Evolutionary conservation across 2,797 vertebrate genomes (phyloP), one percentile per base, ranked within the genome.

Genomic region (Mus minutoides): DNA sequence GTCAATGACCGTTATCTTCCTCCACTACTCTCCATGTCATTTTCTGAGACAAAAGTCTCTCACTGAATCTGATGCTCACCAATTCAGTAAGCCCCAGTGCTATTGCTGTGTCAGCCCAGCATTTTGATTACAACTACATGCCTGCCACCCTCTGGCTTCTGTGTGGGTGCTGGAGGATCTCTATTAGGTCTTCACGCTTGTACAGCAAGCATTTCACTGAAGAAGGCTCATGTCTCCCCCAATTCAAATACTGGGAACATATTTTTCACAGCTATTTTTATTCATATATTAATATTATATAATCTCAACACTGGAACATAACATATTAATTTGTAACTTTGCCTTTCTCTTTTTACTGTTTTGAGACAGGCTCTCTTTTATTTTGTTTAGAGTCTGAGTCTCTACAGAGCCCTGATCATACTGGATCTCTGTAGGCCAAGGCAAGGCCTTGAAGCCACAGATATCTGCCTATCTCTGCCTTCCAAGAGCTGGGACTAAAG

Each of bases 231-330:
- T 29, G 21, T 62, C 37, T 62, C 46, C 37, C 31, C n/a, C 34
- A 58, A 11, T 58, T 58, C 80, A 83, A 83, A 58, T n/a, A 82
- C n/a, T 43, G 73, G 40, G 71, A 62, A 46, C 34, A 80, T 6
- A 80, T 60, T 83, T 49, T 88, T 40, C 88, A 88, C 71, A 78
- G 46, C 26, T 19, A 16, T 56, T 94, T 96, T 73, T 88, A 43
- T 52, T 93, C 73, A 69, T 34, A 93, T 37, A 54, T 29, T 76
- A 91, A 80, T 10, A 58, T 84, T 79, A 95, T 10, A 82, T 43
- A 92, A 95, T n/a, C 13, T 58, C 46, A 64, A 82, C 87, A 90
- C 46, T 79, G 49, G 22, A 93, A 52, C 64, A 60, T 88, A 58
- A 75, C 78, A 37, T 29, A 77, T 10, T 58, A 71, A 75, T 92